phyloP scores from a whole-genome alignment of 1,140 invertebrate species.

The Tribolium castaneum region DNA sequence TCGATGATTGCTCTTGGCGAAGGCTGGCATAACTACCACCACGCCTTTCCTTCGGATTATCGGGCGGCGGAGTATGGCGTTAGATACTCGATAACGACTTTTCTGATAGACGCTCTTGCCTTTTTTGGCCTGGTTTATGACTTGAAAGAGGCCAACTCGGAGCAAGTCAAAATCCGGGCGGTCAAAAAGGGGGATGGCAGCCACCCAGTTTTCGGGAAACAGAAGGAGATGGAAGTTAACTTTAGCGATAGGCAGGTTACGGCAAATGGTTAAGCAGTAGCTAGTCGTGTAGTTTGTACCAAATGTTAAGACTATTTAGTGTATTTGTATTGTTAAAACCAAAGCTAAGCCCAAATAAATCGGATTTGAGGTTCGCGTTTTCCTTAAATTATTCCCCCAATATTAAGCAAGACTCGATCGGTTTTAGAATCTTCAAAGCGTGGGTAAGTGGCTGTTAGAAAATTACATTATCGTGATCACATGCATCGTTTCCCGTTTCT shows the following conservation, averaged over 20 bases:
- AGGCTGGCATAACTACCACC: constrained; percentile 87
- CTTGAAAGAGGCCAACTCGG: constrained; percentile 66
- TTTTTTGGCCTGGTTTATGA: constrained; percentile 74
- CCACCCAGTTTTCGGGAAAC: background rate
- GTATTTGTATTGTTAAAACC: background rate
- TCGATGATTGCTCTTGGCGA: constrained; percentile 69
- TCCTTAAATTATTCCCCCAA: no score
- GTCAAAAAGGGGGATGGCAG: constrained; percentile 72
- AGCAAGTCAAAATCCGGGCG: constrained; percentile 64
- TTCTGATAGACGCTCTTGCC: constrained; percentile 66
- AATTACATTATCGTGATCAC: no score
- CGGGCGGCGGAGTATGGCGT: constrained; percentile 70
- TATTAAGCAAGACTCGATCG: no score
- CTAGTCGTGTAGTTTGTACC: background rate
- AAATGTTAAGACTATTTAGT: background rate
- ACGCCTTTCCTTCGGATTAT: constrained; percentile 82
- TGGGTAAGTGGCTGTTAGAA: no score
- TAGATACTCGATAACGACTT: constrained; percentile 65
- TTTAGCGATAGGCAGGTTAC: background rate
- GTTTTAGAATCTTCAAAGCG: no score
- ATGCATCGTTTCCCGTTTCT: no score
- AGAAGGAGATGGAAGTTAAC: background rate
- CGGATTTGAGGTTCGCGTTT: no score
- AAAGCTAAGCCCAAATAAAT: background rate
- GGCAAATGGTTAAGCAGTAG: background rate